Evolutionary conservation across 2,797 vertebrate species (phyloP).

Genomic region (Peromyscus nudipes): DNA sequence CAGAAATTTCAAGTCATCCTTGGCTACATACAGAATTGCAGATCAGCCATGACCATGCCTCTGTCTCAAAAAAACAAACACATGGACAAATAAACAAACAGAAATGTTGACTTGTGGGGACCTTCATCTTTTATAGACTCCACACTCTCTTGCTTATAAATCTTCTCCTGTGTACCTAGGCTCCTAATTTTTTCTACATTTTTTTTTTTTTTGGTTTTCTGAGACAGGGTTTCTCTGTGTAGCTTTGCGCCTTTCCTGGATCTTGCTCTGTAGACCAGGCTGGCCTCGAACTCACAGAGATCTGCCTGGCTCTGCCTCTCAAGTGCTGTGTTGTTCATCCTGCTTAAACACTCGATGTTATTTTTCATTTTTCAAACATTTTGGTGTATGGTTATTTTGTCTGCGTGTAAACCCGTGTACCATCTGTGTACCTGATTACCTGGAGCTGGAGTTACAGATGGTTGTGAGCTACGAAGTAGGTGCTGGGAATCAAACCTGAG

Average conservation of each 20-base stretch:
- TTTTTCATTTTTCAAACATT: not conserved
- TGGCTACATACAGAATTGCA: not conserved
- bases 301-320: too few species aligned
- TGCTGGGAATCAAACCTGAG: not conserved
- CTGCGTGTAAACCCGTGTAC: not conserved
- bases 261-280: too few species aligned
- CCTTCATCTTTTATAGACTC: not conserved
- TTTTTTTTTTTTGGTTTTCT: too few species aligned
- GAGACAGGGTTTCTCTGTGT: too few species aligned
- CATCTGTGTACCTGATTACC: not conserved
- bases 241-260: too few species aligned
- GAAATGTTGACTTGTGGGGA: not conserved
- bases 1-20: not conserved
- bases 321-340: too few species aligned
- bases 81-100: not conserved
- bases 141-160: not conserved
- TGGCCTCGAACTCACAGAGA: too few species aligned
- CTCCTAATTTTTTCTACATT: not conserved
- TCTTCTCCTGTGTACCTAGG: not conserved
- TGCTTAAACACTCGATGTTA: constrained; percentile 16
- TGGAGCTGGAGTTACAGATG: not conserved
- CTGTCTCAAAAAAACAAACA: not conserved
- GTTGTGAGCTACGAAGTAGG: not conserved
- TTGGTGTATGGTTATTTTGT: not conserved
- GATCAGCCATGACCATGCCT: too few species aligned